Conservation (phyloP, 1,140 invertebrate species). For the Drosophila watanabei region DNA sequence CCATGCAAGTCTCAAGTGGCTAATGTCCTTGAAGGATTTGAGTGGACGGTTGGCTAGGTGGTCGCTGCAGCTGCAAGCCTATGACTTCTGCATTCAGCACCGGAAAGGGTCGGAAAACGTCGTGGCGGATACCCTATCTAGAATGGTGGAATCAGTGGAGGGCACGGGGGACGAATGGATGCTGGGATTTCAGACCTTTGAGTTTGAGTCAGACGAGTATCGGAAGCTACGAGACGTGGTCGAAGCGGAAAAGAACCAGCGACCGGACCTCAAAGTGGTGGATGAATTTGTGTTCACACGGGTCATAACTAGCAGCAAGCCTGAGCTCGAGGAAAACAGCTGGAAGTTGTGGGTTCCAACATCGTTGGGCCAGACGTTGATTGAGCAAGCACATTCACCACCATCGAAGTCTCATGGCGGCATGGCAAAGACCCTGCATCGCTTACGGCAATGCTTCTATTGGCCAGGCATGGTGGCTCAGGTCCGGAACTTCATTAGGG, state of each 20-base stretch:
- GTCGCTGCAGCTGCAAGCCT: background rate
- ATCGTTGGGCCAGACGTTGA: too few relatives aligned
- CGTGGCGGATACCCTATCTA: too few relatives aligned
- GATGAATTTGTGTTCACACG: background rate
- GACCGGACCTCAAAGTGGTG: constrained; percentile 1
- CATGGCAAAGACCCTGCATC: constrained; percentile 2
- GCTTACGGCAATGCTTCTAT: background rate
- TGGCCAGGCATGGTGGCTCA: constrained; percentile 9
- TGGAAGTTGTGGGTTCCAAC: too few relatives aligned
- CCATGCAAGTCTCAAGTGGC: constrained; percentile 14
- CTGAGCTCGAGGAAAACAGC: background rate
- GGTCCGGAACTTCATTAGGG: background rate
- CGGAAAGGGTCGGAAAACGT: too few relatives aligned
- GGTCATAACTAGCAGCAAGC: too few relatives aligned
- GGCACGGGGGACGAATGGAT: too few relatives aligned
- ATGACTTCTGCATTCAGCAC: too few relatives aligned
- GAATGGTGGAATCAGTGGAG: too few relatives aligned
- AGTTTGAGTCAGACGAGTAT: constrained; percentile 1
- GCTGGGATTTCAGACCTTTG: too few relatives aligned
- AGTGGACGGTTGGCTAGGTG: background rate
- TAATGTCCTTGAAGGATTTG: constrained; percentile 6
- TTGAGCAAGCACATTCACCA: background rate
- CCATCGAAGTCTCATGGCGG: background rate
- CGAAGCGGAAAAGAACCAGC: background rate
- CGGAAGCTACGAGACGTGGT: background rate